These are phyloP conservation scores for Spatulosminthurus flaviceps DNA, from an alignment of 2,888 invertebrate genomes.

Conservation along the genomic window DNA sequence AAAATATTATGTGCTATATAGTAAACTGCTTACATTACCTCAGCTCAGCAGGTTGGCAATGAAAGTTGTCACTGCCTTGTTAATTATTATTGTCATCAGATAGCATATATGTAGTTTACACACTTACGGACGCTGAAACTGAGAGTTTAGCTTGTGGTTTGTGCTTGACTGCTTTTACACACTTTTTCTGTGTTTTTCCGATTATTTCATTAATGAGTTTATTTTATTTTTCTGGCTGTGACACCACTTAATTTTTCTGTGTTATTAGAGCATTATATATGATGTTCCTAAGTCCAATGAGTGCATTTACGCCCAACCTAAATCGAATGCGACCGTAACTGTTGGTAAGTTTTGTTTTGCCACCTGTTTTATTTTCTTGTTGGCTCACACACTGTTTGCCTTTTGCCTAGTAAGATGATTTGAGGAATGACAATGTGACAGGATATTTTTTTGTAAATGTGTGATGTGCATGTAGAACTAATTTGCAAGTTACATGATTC, in stretches of 20 bases:
- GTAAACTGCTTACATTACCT: no score
- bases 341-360: conserved; percentile 62
- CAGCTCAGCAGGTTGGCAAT: no score
- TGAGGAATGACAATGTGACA: no score
- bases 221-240: conserved; percentile 37
- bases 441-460: no score
- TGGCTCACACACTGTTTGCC: neutral
- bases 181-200: neutral
- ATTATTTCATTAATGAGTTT: conserved; percentile 27
- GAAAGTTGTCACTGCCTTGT: no score
- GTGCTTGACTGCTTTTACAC: neutral
- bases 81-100: no score
- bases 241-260: conserved; percentile 38
- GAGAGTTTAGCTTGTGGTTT: neutral
- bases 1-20: no score
- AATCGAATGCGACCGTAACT: conserved; percentile 60
- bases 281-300: conserved; percentile 62
- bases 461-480: no score
- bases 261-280: conserved; percentile 60
- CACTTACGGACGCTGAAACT: no score
- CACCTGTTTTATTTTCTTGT: conserved; percentile 23
- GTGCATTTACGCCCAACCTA: conserved; percentile 62
- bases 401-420: no score
- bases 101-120: no score
- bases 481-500: no score